Conservation (phyloP, 2,888 invertebrate genomes). For the Mythimna vitellina region DNA sequence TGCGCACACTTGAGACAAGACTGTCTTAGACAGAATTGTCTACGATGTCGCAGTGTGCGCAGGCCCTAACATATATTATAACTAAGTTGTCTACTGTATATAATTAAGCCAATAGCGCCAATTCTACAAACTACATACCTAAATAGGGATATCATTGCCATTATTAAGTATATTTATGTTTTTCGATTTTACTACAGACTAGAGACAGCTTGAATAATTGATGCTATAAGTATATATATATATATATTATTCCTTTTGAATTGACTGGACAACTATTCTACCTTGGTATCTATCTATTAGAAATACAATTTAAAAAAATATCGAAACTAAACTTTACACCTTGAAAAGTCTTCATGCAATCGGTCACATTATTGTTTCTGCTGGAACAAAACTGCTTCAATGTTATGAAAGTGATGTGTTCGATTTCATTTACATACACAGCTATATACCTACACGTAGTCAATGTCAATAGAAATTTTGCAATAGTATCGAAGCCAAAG, state of each 20-base stretch:
- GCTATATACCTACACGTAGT: constrained; percentile 36
- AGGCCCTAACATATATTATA: no score
- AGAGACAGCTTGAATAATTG: not conserved
- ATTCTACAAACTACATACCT: not conserved
- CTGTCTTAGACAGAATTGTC: no score
- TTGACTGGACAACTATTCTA: not conserved
- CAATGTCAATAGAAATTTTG: constrained; percentile 78
- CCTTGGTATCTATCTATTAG: not conserved
- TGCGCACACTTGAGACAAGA: no score
- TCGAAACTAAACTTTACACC: constrained; percentile 1
- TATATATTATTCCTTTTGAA: no score
- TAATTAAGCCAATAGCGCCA: constrained; percentile 1
- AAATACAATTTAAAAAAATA: not conserved
- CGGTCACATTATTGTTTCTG: constrained; percentile 40
- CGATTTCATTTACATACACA: constrained; percentile 68
- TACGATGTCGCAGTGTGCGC: no score
- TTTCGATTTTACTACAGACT: not conserved
- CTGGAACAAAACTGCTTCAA: constrained; percentile 48
- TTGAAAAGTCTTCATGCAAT: constrained; percentile 28
- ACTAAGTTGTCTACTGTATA: constrained; percentile 5
- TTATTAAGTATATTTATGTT: not conserved
- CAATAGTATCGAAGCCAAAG: constrained; percentile 71
- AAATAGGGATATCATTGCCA: not conserved
- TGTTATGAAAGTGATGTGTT: constrained; percentile 66
- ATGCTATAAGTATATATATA: not conserved